Conservation (phyloP, 2,888 invertebrate species). For the Acleris holmiana region DNA sequence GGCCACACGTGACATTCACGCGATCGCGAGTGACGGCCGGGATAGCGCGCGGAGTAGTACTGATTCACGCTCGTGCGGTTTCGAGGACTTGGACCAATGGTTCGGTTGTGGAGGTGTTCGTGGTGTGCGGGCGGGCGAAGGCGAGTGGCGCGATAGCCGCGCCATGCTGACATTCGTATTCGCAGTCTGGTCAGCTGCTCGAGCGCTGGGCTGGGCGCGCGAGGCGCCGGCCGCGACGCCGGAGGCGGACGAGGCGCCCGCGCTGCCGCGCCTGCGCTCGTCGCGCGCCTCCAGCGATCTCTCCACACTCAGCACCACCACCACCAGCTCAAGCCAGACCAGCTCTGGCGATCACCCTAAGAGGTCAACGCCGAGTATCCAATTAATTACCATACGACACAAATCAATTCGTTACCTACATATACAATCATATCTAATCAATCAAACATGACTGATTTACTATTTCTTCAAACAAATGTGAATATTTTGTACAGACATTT, state of each 20-base stretch:
- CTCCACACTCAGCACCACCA: conserved; percentile 78
- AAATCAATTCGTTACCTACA: background rate
- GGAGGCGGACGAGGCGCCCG: conserved; percentile 71
- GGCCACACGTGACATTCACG: conserved; percentile 61
- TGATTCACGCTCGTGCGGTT: conserved; percentile 45
- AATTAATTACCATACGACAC: background rate
- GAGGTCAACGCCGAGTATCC: conserved; percentile 63
- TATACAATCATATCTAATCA: too few species aligned
- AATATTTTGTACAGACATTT: background rate
- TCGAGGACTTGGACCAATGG: conserved; percentile 65
- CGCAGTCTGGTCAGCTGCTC: conserved; percentile 86
- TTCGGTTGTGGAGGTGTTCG: conserved; percentile 56
- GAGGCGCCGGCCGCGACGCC: conserved; percentile 62
- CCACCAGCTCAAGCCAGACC: conserved; percentile 79
- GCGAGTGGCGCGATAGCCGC: conserved; percentile 66
- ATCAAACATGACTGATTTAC: background rate
- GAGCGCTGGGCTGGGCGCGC: conserved; percentile 81
- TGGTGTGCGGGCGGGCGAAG: conserved; percentile 64
- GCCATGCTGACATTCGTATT: conserved; percentile 86
- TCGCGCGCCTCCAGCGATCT: conserved; percentile 80
- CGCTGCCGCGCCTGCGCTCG: conserved; percentile 76
- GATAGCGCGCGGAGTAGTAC: conserved; percentile 39
- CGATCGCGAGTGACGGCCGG: conserved; percentile 36
- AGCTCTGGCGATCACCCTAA: conserved; percentile 73
- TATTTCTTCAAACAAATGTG: background rate